Conservation (phyloP, 1,140 invertebrate species). For the Nasonia vitripennis region DNA sequence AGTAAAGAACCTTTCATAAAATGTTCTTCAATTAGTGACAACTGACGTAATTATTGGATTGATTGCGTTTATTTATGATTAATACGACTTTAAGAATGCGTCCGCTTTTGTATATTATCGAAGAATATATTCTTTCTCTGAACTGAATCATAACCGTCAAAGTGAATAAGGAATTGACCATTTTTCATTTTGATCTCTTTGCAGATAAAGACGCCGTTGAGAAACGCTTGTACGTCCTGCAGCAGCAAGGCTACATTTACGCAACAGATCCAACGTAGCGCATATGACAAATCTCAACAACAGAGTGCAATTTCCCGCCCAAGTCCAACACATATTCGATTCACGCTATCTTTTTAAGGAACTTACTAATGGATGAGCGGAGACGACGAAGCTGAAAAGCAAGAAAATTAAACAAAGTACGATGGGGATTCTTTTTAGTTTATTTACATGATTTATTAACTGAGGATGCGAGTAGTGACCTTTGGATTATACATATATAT, state of each 20-base stretch:
- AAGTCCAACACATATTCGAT: constrained; percentile 58
- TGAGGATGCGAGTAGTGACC: constrained; percentile 53
- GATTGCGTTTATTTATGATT: neutral
- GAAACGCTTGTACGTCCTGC: constrained; percentile 89
- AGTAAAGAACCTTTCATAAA: neutral
- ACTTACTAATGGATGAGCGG: constrained; percentile 38
- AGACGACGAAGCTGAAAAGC: constrained; percentile 56
- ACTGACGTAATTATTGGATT: neutral
- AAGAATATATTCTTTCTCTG: too few relatives aligned
- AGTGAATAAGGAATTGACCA: constrained; percentile 22
- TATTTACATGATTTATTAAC: constrained; percentile 66
- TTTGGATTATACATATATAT: constrained; percentile 59
- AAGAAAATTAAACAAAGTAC: constrained; percentile 49
- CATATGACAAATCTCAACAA: constrained; percentile 61
- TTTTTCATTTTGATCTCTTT: constrained; percentile 59
- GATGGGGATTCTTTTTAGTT: constrained; percentile 56
- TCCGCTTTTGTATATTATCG: too few relatives aligned
- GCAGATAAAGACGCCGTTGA: constrained; percentile 95
- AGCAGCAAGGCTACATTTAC: constrained; percentile 90
- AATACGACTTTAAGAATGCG: too few relatives aligned
- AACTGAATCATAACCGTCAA: constrained; percentile 8
- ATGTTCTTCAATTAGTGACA: neutral
- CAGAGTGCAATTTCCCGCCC: constrained; percentile 57
- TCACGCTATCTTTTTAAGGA: constrained; percentile 59
- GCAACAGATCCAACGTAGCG: constrained; percentile 79